Evolutionary conservation across 2,888 invertebrate genomes (phyloP).

Genomic region (Stratiomys singularior): DNA sequence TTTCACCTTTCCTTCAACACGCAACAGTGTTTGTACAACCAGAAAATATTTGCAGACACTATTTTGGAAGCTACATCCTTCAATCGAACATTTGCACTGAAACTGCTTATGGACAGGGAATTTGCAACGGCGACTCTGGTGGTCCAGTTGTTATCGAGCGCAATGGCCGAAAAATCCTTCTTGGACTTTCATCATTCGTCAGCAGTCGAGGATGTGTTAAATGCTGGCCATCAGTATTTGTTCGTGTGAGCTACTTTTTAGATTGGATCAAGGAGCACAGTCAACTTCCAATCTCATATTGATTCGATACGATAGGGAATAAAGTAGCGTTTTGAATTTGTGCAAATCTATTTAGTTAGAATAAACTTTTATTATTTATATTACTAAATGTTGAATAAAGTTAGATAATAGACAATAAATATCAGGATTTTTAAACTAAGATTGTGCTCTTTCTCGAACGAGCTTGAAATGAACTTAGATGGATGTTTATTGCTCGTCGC

Average conservation of each 20-base stretch:
- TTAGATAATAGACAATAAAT: too few species aligned
- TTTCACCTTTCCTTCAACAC: constrained; percentile 63
- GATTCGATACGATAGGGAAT: not conserved
- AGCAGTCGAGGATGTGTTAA: constrained; percentile 33
- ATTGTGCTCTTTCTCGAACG: too few species aligned
- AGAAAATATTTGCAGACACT: constrained; percentile 62
- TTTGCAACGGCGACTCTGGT: constrained; percentile 39
- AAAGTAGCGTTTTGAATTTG: not conserved
- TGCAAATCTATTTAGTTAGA: too few species aligned
- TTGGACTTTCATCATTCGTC: constrained; percentile 41
- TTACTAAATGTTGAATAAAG: too few species aligned
- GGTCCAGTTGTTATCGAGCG: constrained; percentile 23
- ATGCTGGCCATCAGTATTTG: constrained; percentile 44
- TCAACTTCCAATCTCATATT: not conserved
- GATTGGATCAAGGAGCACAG: constrained; percentile 33
- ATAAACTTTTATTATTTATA: too few species aligned
- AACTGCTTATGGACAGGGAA: constrained; percentile 33
- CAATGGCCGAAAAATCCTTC: not conserved
- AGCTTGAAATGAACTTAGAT: too few species aligned
- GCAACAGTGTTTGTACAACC: constrained; percentile 64
- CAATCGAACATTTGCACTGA: constrained; percentile 65
- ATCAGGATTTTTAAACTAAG: too few species aligned
- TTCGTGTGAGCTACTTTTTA: constrained; percentile 24
- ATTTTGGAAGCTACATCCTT: constrained; percentile 63
- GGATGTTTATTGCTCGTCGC: too few species aligned